Evolutionary conservation across 2,113 vertebrate species (phyloP), one percentile per base, ranked within the genome.

Genomic region (Eclectus roratus): DNA sequence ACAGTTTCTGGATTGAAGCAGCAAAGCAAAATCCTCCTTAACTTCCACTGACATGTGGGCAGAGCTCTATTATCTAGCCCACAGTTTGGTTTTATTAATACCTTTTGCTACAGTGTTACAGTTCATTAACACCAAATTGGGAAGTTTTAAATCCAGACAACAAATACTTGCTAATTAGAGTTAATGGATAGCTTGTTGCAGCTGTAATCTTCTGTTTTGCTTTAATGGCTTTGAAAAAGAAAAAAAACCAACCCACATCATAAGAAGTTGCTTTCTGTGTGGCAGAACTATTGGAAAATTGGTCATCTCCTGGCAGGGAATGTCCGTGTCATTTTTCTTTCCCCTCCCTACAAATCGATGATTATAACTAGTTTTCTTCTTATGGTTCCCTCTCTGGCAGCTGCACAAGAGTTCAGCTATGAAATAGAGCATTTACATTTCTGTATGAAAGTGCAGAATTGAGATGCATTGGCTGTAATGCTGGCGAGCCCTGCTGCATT

Each of bases 131-230:
- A 82, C 37, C 61, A 47, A 53, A 77, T 92, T 92, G 78, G 93
- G 86, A 92, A 92, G 73, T 89, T 96, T 92, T 80, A 94, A 97
- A 96, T 91, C 91, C 83, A 91, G 86, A 81, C 89, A 89, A 70
- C 80, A 96, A 89, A 94, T 80, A 80, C 66, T 85, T 82, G 69
- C 70, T 95, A 94, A 94, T 96, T 95, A 81, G 61, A 85, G 49
- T 89, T 92, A 92, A 95, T 96, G 80, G 96, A 88, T 87, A 93
- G 86, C 83, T 96, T 94, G 77, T 74, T 96, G 90, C 73, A 89
- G 72, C 90, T 50, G 17, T 89, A 91, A 92, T 94, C 80, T 91
- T 94, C 83, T 91, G 41, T 41, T 95, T 88, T 96, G 52, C 73
- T 79, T 83, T 93, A 95, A 70, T 94, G 35, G 24, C 61, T 88